Percentiles rank a stretch among this genome's conserved stretches.
Evolutionary conservation across 2,888 invertebrate species (phyloP).

Genomic region (Zootermopsis nevadensis): DNA sequence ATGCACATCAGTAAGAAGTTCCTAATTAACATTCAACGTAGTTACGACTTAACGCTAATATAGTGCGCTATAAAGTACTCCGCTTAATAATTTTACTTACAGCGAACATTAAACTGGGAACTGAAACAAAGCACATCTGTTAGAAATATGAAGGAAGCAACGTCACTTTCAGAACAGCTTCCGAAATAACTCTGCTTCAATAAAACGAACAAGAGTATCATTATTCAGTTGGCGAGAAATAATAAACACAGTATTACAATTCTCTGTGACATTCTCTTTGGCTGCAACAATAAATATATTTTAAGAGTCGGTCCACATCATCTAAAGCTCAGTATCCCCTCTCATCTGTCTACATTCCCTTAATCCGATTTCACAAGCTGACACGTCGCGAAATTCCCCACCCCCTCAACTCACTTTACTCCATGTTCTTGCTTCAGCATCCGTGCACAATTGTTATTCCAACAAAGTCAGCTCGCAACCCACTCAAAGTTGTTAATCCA

Average conservation of each 20-base stretch:
- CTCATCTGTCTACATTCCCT: conserved; percentile 14
- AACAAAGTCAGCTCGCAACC: conserved; percentile 28
- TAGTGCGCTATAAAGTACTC: background rate
- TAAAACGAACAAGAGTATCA: background rate
- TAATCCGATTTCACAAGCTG: conserved; percentile 44
- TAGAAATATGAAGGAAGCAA: background rate
- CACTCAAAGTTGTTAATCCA: conserved; percentile 46
- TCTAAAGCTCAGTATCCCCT: conserved; percentile 24
- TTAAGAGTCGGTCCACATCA: conserved; percentile 24
- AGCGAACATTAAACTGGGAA: conserved; percentile 10
- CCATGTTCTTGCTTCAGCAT: conserved; percentile 34
- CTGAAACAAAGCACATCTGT: background rate
- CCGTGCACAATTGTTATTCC: conserved; percentile 35
- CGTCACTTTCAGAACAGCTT: background rate
- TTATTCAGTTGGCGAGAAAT: background rate
- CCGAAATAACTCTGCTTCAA: background rate
- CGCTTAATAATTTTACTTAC: background rate
- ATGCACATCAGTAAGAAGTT: conserved; percentile 8
- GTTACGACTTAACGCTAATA: background rate
- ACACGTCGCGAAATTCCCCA: conserved; percentile 37
- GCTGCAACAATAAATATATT: conserved; percentile 10
- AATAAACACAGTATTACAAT: background rate
- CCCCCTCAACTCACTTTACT: conserved; percentile 9
- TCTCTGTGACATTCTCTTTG: background rate
- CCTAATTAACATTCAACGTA: background rate